Evolutionary conservation across 2,888 invertebrate species (phyloP).

Genomic region (Caenorhabditis afra): DNA sequence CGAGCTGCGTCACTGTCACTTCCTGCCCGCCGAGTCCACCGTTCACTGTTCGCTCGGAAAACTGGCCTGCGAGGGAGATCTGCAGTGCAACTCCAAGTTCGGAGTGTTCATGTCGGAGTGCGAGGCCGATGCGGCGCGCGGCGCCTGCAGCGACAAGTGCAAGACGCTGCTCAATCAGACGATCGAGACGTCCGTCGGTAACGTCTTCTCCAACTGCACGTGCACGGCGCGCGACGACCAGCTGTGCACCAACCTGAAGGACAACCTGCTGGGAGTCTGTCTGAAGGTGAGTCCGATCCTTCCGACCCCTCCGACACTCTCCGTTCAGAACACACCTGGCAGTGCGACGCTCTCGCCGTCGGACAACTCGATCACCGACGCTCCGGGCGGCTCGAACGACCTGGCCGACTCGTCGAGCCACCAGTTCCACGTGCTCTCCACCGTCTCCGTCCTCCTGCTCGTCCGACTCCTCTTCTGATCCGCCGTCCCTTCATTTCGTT

Average conservation of each 20-base stretch:
- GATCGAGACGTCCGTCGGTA: conserved; percentile 60
- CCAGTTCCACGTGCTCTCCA: conserved; percentile 16
- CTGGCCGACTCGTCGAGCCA: conserved; percentile 37
- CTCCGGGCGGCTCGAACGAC: conserved; percentile 48
- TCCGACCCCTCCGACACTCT: not conserved
- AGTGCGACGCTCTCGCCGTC: conserved; percentile 49
- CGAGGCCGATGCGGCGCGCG: conserved; percentile 75
- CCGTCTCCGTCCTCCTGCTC: conserved; percentile 36
- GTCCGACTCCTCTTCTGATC: conserved; percentile 33
- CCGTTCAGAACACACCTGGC: conserved; percentile 51
- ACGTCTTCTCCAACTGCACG: conserved; percentile 73
- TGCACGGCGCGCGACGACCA: conserved; percentile 79
- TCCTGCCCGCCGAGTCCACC: conserved; percentile 74
- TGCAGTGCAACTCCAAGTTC: conserved; percentile 80
- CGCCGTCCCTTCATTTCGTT: no score
- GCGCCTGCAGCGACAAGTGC: conserved; percentile 77
- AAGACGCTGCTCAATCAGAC: conserved; percentile 57
- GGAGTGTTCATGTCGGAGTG: conserved; percentile 80
- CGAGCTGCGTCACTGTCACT: conserved; percentile 77
- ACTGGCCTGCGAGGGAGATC: conserved; percentile 78
- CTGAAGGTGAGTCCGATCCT: conserved; percentile 52
- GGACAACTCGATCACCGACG: conserved; percentile 63
- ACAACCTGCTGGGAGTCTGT: conserved; percentile 71
- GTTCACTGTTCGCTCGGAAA: conserved; percentile 79
- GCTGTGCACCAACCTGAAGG: conserved; percentile 74